A percentile compares a stretch with the other conserved stretches of the same genome.
Conservation (phyloP, 2,797 vertebrate species). For the Etheostoma perlongum region DNA sequence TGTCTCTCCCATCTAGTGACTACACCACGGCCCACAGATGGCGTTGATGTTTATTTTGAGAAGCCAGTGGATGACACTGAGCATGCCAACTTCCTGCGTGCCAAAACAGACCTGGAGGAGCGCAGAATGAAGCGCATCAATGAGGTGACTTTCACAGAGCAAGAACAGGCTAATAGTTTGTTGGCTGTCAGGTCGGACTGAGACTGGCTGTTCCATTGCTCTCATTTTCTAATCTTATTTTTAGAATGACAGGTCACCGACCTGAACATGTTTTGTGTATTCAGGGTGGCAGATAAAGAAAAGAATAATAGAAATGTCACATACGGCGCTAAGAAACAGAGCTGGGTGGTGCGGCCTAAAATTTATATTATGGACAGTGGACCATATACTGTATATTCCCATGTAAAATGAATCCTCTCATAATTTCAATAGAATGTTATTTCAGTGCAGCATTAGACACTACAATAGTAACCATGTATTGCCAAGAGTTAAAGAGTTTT, state of each 20-base stretch:
- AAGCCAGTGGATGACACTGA: conserved; percentile 92
- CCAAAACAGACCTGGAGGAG: conserved; percentile 94
- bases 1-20: conserved; percentile 73
- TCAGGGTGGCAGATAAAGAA: conserved; percentile 20
- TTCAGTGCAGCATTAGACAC: not conserved
- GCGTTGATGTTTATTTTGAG: conserved; percentile 94
- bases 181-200: conserved; percentile 14
- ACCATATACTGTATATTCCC: not conserved
- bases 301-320: not conserved
- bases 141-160: conserved; percentile 82
- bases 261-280: conserved; percentile 23
- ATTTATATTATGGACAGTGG: not conserved
- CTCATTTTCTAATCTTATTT: conserved; percentile 27
- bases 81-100: conserved; percentile 92
- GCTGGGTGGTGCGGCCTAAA: not conserved
- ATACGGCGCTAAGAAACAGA: not conserved
- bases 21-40: conserved; percentile 89
- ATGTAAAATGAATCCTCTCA: not conserved
- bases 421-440: not conserved
- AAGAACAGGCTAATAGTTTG: conserved; percentile 27
- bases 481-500: not conserved
- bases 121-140: conserved; percentile 94
- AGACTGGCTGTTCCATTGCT: not conserved
- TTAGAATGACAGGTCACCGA: conserved; percentile 11
- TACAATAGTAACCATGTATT: not conserved